Evolutionary conservation across 2,113 vertebrate genomes (phyloP).

Genomic region (Nycticryphes semicollaris): DNA sequence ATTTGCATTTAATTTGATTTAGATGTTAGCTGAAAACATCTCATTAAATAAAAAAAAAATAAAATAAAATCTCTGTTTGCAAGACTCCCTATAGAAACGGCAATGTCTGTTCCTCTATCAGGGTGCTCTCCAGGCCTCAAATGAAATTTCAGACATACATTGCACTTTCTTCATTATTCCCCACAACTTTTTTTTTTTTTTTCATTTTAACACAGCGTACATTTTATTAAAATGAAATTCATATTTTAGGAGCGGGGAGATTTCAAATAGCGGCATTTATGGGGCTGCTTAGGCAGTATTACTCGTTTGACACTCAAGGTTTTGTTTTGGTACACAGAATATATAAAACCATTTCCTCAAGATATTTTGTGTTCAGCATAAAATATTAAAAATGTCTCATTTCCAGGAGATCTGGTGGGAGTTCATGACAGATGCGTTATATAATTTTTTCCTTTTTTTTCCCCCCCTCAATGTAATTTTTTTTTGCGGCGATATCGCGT

Average conservation of each 20-base stretch:
- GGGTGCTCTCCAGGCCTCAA: conserved; percentile 12
- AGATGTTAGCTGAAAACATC: conserved; percentile 12
- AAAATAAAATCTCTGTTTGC: not conserved
- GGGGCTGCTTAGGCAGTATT: conserved; percentile 20
- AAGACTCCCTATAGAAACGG: not conserved
- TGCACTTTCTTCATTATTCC: not conserved
- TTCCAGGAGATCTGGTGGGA: conserved; percentile 79
- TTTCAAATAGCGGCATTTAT: conserved; percentile 44
- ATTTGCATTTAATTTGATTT: conserved; percentile 47
- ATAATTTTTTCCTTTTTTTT: not conserved
- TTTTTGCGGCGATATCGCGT: conserved; percentile 66
- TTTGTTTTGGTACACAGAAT: conserved; percentile 75
- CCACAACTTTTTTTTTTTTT: not conserved
- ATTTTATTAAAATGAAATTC: conserved; percentile 18
- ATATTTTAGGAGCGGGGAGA: not conserved
- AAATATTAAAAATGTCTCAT: conserved; percentile 82
- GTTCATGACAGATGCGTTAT: conserved; percentile 76
- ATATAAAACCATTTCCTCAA: conserved; percentile 75
- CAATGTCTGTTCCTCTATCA: not conserved
- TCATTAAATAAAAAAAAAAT: not conserved
- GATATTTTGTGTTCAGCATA: conserved; percentile 77
- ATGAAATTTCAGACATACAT: conserved; percentile 7
- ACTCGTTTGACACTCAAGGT: conserved; percentile 49
- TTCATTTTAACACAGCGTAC: not conserved
- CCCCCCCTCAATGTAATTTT: not conserved